A percentile compares a stretch with the other conserved stretches of the same genome.
These are phyloP conservation scores for Bovichtus variegatus DNA, from an alignment of 2,797 vertebrate species.

Conservation along the genomic window DNA sequence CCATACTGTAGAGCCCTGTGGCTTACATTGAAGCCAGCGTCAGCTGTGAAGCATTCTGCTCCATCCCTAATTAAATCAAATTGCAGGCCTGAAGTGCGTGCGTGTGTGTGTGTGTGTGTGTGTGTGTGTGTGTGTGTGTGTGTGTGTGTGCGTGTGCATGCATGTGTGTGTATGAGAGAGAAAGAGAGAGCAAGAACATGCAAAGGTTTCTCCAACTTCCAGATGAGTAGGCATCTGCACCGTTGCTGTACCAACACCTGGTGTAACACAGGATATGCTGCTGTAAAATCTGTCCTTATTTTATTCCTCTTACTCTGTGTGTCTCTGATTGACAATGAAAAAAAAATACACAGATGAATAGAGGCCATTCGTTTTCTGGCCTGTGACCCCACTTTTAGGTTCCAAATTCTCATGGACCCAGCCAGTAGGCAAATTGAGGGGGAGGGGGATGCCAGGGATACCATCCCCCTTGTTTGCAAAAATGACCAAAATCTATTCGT, in stretches of 20 bases:
- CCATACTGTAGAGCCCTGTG: conserved; percentile 15
- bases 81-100: conserved; percentile 25
- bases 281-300: neutral
- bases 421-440: no score
- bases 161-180: conserved; percentile 16
- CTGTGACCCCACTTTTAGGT: no score
- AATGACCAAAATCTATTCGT: no score
- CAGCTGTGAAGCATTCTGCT: conserved; percentile 63
- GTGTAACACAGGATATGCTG: conserved; percentile 1
- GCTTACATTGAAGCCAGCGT: conserved; percentile 38
- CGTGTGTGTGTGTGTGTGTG: conserved; percentile 23
- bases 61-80: conserved; percentile 65
- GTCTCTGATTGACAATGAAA: no score
- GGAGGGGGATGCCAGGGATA: no score
- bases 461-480: no score
- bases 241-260: conserved; percentile 31
- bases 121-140: conserved; percentile 17
- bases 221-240: conserved; percentile 18
- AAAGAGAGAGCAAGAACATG: neutral
- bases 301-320: neutral
- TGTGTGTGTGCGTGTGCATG: conserved; percentile 13
- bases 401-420: no score
- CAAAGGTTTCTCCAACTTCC: neutral
- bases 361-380: neutral
- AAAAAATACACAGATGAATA: neutral